phyloP scores from a whole-genome alignment of 2,113 vertebrate genomes.

The Jaculus jaculus region DNA sequence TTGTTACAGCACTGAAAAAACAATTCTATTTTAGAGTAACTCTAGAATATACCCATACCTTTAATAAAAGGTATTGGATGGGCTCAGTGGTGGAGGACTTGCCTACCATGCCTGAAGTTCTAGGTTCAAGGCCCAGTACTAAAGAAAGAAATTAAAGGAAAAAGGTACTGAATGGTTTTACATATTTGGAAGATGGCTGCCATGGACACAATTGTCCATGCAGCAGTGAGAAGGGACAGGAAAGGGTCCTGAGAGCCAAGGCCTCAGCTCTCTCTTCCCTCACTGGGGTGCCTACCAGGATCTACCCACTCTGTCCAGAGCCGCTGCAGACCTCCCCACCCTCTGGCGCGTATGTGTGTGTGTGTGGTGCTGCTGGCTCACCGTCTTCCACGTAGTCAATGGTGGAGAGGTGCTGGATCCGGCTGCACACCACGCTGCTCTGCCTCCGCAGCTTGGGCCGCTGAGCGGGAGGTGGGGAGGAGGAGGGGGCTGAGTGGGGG shows the following conservation, averaged over 20 bases:
- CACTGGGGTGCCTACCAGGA: too few species aligned
- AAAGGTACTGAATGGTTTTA: not conserved
- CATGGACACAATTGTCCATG: not conserved
- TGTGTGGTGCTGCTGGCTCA: slow-evolving; percentile 76
- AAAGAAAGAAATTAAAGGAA: not conserved
- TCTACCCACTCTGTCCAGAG: not conserved
- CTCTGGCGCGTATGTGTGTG: too few species aligned
- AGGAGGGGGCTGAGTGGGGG: accelerated
- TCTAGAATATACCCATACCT: not conserved
- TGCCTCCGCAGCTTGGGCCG: slow-evolving; percentile 89
- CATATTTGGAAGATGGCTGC: not conserved
- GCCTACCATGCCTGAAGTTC: too few species aligned
- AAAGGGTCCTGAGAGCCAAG: not conserved
- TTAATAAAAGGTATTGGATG: not conserved
- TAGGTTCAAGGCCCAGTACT: too few species aligned
- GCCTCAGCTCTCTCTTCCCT: not conserved
- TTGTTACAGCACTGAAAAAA: not conserved
- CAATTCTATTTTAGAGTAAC: not conserved
- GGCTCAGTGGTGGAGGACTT: too few species aligned
- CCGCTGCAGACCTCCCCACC: not conserved
- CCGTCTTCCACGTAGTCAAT: slow-evolving; percentile 95
- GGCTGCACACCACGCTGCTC: slow-evolving; percentile 90
- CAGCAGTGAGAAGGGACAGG: not conserved
- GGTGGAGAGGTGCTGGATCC: slow-evolving; percentile 91
- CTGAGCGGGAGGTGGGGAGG: not conserved